Evolutionary conservation across 1,140 invertebrate genomes (phyloP), one percentile per base, ranked within the genome.

Genomic region (Trachymyrmex septentrionalis): DNA sequence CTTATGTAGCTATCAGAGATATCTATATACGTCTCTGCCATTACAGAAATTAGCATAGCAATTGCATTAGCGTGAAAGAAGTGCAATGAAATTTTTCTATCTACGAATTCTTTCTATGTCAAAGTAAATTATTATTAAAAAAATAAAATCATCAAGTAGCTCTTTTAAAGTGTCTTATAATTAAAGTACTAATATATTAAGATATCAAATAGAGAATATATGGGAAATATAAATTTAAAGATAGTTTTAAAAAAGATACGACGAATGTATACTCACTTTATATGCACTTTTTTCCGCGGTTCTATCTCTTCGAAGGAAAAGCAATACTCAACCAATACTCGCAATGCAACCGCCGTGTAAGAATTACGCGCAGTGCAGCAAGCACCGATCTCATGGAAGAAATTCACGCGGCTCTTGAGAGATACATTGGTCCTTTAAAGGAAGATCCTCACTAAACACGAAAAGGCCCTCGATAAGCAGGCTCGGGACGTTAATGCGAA

Each of bases 401-500:
- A 88, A 84, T 86, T 72, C 30, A 30, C 71, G 55, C n/a, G 19
- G 50, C n/a, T 10, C 77, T 38, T 63, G 38, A 5, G 71, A 71
- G 61, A 59, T 84, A 67, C 86, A 34, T 4, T 48, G n/a, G 1
- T 16, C 44, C 48, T 86, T 69, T 76, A 80, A 30, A 48, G 75
- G 21, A 50, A 78, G 69, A 57, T 27, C 16, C 21, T 76, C 80
- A 77, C 57, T 85, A 87, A 90, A 88, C 85, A 67, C 69, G 87
- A 75, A 88, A 85, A 76, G 66, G 76, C 89, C 69, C 12, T 71
- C 90, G 91, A 92, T 90, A 92, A 92, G 85, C 84, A 82, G 91
- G 48, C 66, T 87, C 81, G 85, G 86, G 90, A 91, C 87, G 92
- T 92, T 93, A 93, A 94, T 94, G 90, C 87, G 89, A 93, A 94